Evolutionary conservation across 1,140 invertebrate species (phyloP).

Genomic region (Aphidius ervi): DNA sequence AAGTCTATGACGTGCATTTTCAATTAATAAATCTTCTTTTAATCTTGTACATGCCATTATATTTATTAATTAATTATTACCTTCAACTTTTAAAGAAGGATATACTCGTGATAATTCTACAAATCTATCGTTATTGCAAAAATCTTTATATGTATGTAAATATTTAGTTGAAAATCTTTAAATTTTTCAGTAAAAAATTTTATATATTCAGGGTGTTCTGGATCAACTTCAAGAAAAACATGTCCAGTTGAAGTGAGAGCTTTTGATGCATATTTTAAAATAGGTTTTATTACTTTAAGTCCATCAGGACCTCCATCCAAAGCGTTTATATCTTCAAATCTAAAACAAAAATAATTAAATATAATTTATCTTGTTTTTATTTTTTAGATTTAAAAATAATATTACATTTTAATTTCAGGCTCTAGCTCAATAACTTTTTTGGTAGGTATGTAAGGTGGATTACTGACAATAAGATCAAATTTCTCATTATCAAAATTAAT

Average conservation of each 20-base stretch:
- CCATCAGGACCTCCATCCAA: conserved; percentile 63
- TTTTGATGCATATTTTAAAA: conserved; percentile 54
- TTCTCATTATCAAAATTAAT: conserved; percentile 38
- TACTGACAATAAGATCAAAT: conserved; percentile 63
- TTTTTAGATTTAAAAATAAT: conserved; percentile 14
- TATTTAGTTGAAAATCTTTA: conserved; percentile 42
- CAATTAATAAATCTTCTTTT: conserved; percentile 61
- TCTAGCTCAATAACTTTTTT: conserved; percentile 53
- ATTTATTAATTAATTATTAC: conserved; percentile 22
- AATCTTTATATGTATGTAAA: conserved; percentile 55
- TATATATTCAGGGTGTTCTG: conserved; percentile 55
- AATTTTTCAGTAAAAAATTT: conserved; percentile 50
- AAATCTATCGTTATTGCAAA: conserved; percentile 57
- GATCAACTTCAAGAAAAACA: conserved; percentile 60
- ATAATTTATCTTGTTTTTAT: background rate
- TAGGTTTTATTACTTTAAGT: conserved; percentile 55
- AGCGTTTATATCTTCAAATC: conserved; percentile 62
- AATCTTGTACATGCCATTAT: conserved; percentile 64
- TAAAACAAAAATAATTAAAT: conserved; percentile 30
- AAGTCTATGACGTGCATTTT: conserved; percentile 55
- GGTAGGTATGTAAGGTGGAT: conserved; percentile 63
- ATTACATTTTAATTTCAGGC: conserved; percentile 62
- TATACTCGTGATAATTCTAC: conserved; percentile 47
- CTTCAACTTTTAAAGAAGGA: too few species aligned
- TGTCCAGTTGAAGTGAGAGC: conserved; percentile 51